A percentile compares a stretch with the other conserved stretches of the same genome.
Conservation (phyloP, 1,140 invertebrate genomes). For the Cyclina sinensis region DNA sequence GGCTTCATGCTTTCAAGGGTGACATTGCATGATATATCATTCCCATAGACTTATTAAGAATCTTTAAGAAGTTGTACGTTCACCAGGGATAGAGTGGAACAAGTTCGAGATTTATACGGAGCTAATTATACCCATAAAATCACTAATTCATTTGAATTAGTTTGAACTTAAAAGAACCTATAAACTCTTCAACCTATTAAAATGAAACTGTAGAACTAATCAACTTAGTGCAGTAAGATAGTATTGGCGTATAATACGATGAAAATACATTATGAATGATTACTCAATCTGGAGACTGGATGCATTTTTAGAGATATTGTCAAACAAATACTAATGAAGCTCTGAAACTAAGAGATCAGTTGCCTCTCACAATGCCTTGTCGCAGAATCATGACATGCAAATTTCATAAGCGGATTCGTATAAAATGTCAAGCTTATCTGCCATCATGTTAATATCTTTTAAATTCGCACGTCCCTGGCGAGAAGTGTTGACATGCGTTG, state of each 20-base stretch:
- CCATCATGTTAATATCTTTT: background rate
- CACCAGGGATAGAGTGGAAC: no score
- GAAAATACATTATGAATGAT: background rate
- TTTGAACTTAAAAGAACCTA: no score
- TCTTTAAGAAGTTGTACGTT: no score
- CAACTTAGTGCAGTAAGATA: background rate
- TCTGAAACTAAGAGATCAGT: conserved; percentile 1
- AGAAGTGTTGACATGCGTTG: background rate
- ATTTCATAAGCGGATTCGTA: conserved; percentile 25
- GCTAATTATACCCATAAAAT: no score
- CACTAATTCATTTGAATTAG: no score
- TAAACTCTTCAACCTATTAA: no score
- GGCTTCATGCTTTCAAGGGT: no score
- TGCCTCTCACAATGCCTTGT: background rate
- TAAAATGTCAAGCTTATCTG: background rate
- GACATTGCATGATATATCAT: no score
- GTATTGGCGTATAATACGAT: background rate
- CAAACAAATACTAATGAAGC: background rate
- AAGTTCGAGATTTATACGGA: no score
- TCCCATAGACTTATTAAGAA: no score
- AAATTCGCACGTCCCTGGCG: background rate
- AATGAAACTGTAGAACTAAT: no score
- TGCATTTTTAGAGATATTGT: background rate
- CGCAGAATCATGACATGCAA: conserved; percentile 2
- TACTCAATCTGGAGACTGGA: background rate